Evolutionary conservation across 2,888 invertebrate species (phyloP), one percentile per base, ranked within the genome.

Genomic region (Neria commutata): DNA sequence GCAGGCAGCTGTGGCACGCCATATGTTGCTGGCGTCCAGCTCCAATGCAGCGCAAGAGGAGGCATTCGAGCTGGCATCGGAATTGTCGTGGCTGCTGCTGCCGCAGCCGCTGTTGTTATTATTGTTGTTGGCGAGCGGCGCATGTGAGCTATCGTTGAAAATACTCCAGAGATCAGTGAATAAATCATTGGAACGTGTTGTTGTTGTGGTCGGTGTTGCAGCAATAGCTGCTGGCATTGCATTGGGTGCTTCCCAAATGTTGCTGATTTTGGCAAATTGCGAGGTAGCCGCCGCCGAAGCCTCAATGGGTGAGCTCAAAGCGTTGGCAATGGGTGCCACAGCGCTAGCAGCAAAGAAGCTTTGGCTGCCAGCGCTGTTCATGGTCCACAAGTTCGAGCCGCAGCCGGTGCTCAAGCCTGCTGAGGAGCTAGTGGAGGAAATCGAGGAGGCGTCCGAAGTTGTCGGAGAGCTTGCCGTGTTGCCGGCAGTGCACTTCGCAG

Each of bases 141-240:
- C n/a, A n/a, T 46, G 48, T 34, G 49, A 47, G 62, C 60, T 63
- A 46, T 69, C 70, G 60, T 70, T 71, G 64, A 70, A 54, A 61
- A 19, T 78, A 70, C 73, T 74, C 78, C 81, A 76, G 71, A 80
- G 74, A 76, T 81, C 80, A 69, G 74, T 78, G 69, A 79, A 78
- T 57, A 80, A 71, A 64, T 73, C 74, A 55, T 67, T 62, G 40
- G 66, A 62, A 65, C 68, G 48, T 65, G 63, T 29, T 47, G 37
- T 56, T 29, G 58, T 49, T 55, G 58, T 6, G 52, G 64, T 59
- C 50, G 63, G 34, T 48, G 66, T n/a, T 64, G 66, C 16, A 54
- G 63, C 5, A n/a, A n/a, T n/a, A 61, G 64, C 53, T 66, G 66
- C 52, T 61, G 65, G 24, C 49, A 58, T 59, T 62, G 67, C 56